phyloP scores from a whole-genome alignment of 1,140 invertebrate species.

The Steinernema khuongi region DNA sequence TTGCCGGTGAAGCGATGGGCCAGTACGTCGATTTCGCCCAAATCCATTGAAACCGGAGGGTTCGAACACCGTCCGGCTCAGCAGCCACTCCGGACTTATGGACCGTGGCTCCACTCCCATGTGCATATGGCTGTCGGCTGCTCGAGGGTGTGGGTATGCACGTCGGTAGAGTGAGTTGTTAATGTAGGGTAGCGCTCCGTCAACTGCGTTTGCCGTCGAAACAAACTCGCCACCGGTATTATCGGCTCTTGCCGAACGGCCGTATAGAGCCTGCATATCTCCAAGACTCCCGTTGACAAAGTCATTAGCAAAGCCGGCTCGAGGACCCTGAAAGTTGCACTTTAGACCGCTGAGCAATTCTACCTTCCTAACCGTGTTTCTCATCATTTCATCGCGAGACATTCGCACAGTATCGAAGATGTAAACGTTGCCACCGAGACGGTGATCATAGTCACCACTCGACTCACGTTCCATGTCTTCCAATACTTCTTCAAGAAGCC shows the following conservation, averaged over 20 bases:
- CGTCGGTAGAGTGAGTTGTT: not conserved
- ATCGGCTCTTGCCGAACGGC: not conserved
- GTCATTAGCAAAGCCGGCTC: not conserved
- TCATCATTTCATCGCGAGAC: too few species aligned
- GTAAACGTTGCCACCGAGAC: not conserved
- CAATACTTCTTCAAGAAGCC: not conserved
- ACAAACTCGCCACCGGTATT: not conserved
- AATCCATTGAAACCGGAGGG: not conserved
- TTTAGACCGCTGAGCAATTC: too few species aligned
- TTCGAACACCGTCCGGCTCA: not conserved
- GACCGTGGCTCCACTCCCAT: not conserved
- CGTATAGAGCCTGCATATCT: not conserved
- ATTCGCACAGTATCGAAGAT: not conserved
- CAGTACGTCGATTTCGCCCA: not conserved
- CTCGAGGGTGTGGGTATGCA: not conserved
- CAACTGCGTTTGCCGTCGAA: not conserved
- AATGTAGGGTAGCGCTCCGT: not conserved
- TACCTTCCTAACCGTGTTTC: too few species aligned
- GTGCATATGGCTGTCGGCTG: not conserved
- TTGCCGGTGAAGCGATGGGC: not conserved
- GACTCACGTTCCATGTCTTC: not conserved
- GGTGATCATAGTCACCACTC: not conserved
- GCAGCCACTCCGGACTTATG: not conserved
- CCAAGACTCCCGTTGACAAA: not conserved
- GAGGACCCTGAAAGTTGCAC: too few species aligned